phyloP scores from a whole-genome alignment of 1,140 invertebrate genomes.

The Araneus ventricosus region DNA sequence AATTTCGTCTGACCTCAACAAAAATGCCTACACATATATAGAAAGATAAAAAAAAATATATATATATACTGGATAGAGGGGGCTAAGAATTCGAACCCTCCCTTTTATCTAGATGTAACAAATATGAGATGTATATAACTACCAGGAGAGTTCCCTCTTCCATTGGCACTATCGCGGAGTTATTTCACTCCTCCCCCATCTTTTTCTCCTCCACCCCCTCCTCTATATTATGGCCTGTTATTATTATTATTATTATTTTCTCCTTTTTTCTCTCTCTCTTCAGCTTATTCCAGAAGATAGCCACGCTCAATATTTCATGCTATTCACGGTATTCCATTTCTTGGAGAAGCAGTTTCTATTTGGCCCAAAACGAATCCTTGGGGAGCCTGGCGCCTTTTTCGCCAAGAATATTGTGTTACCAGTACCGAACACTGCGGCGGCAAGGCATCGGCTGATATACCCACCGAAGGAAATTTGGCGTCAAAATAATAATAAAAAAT shows the following conservation, averaged over 20 bases:
- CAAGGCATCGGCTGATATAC: background rate
- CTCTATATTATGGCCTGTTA: slow-evolving; percentile 67
- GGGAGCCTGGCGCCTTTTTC: slow-evolving; percentile 25
- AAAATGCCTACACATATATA: slow-evolving; percentile 33
- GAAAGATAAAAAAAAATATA: background rate
- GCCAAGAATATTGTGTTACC: slow-evolving; percentile 74
- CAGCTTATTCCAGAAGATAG: slow-evolving; percentile 63
- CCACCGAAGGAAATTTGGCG: slow-evolving; percentile 20
- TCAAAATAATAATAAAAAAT: slow-evolving; percentile 57
- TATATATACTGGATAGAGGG: background rate
- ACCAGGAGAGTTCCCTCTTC: slow-evolving; percentile 58
- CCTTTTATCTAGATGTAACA: slow-evolving; percentile 65
- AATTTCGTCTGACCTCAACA: slow-evolving; percentile 73
- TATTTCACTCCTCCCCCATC: slow-evolving; percentile 40
- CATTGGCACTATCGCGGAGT: slow-evolving; percentile 52
- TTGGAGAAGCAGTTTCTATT: slow-evolving; percentile 68
- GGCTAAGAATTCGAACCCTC: background rate
- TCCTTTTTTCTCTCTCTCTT: background rate
- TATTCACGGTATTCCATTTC: slow-evolving; percentile 73
- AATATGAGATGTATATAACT: slow-evolving; percentile 72
- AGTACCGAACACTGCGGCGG: background rate
- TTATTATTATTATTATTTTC: slow-evolving; percentile 71
- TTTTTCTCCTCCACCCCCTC: background rate
- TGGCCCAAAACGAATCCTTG: slow-evolving; percentile 53
- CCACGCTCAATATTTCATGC: slow-evolving; percentile 74